Evolutionary conservation across 2,113 vertebrate genomes (phyloP).

Genomic region (Paradoxurus hermaphroditus): DNA sequence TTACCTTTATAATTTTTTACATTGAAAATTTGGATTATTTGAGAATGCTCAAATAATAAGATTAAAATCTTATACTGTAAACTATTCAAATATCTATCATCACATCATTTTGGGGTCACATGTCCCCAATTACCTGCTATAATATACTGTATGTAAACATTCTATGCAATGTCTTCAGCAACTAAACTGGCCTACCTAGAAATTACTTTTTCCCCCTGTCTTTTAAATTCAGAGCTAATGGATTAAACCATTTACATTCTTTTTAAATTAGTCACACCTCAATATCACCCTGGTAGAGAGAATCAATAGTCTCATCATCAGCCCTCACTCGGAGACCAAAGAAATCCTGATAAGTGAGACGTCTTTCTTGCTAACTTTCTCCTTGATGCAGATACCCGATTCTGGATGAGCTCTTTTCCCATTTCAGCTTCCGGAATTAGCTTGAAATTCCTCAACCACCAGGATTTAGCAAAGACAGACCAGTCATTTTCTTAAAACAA

Average conservation of each 20-base stretch:
- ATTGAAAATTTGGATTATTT: neutral
- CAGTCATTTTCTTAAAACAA: neutral
- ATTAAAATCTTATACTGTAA: neutral
- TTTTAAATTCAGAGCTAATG: neutral
- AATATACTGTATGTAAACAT: neutral
- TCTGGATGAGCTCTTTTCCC: neutral
- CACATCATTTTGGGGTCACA: neutral
- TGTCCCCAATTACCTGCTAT: neutral
- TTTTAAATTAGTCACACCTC: conserved; percentile 10
- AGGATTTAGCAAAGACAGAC: neutral
- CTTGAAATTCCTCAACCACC: neutral
- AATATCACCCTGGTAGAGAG: neutral
- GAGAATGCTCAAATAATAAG: neutral
- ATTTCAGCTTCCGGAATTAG: neutral
- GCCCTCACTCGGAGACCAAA: neutral
- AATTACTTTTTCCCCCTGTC: neutral
- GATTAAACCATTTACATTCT: neutral
- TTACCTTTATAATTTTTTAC: neutral
- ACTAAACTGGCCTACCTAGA: neutral
- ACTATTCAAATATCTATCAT: neutral
- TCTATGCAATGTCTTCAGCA: neutral
- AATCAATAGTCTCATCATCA: neutral
- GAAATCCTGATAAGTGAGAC: neutral
- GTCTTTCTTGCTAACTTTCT: neutral
- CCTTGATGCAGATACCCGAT: neutral